These are phyloP conservation scores for Drosophila paranaensis DNA, from an alignment of 2,888 invertebrate species.

Conservation along the genomic window DNA sequence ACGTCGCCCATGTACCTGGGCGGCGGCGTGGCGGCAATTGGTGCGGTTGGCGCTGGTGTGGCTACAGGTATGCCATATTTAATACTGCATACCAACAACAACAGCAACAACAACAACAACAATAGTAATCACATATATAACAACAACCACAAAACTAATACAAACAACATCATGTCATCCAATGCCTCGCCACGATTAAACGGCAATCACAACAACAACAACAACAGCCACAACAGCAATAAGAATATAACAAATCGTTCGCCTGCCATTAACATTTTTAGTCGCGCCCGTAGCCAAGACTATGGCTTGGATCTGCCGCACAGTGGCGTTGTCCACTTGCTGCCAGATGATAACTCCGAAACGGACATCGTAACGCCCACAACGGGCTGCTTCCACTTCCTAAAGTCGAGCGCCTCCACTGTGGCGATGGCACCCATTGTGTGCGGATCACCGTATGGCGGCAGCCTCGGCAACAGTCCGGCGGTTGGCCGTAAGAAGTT, in stretches of 20 bases:
- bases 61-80: conserved; percentile 72
- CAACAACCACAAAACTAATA: conserved; percentile 30
- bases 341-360: conserved; percentile 69
- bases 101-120: conserved; percentile 39
- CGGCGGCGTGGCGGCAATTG: conserved; percentile 54
- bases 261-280: conserved; percentile 42
- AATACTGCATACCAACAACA: conserved; percentile 65
- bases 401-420: conserved; percentile 47
- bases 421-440: conserved; percentile 6
- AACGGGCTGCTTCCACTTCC: conserved; percentile 82
- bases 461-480: conserved; percentile 80
- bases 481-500: conserved; percentile 82
- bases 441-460: conserved; percentile 49
- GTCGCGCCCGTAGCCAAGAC: conserved; percentile 81
- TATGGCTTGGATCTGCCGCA: conserved; percentile 77
- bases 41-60: conserved; percentile 53
- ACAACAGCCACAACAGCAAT: conserved; percentile 1
- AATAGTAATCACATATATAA: conserved; percentile 24
- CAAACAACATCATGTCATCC: conserved; percentile 40
- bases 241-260: conserved; percentile 28
- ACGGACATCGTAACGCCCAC: conserved; percentile 71
- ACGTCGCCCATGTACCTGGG: conserved; percentile 53
- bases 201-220: conserved; percentile 42
- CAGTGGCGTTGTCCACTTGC: conserved; percentile 17
- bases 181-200: conserved; percentile 53